Evolutionary conservation across 2,888 invertebrate species (phyloP).

Genomic region (Aphidoletes aphidimyza): DNA sequence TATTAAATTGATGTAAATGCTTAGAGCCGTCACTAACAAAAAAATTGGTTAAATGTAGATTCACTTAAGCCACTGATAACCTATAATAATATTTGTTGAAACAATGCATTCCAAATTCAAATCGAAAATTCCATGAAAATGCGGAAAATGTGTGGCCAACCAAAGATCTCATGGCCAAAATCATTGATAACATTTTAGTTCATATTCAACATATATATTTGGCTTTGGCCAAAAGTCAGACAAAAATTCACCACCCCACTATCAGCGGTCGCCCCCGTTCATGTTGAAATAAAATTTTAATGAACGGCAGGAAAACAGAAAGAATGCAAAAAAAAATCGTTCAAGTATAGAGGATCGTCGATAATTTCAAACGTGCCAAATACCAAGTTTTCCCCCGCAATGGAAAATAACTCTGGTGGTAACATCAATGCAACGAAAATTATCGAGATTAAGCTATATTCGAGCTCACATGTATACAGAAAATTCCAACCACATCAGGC

Average conservation of each 20-base stretch:
- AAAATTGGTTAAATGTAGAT: not conserved
- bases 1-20: not conserved
- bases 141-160: too few species aligned
- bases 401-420: too few species aligned
- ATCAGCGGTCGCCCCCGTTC: not conserved
- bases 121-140: too few species aligned
- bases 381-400: not conserved
- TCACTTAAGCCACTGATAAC: not conserved
- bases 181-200: too few species aligned
- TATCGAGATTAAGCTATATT: not conserved
- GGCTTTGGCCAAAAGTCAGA: not conserved
- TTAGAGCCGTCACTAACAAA: not conserved
- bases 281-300: not conserved
- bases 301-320: not conserved
- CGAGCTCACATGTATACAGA: not conserved
- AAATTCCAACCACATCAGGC: too few species aligned
- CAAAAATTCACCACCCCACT: not conserved
- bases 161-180: too few species aligned
- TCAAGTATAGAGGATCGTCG: not conserved
- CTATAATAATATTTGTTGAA: constrained; percentile 17
- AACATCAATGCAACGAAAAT: not conserved
- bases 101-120: not conserved
- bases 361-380: not conserved
- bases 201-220: too few species aligned
- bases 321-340: too few species aligned